A percentile compares a stretch with the other conserved stretches of the same genome.
Conservation (phyloP, 2,888 invertebrate species). For the Tridacna gigas region DNA sequence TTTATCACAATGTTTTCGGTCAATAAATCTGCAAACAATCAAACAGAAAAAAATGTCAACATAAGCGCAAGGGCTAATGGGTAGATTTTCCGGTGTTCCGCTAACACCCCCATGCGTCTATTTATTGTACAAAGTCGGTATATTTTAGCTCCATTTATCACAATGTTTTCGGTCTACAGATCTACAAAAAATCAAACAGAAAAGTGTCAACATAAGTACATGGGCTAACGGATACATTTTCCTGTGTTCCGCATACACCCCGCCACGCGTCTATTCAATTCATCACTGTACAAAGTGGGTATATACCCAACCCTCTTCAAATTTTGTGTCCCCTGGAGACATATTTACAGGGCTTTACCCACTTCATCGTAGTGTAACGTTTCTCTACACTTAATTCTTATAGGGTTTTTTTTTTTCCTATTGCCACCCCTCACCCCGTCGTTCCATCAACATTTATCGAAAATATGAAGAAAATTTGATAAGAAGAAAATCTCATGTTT, state of each 20-base stretch:
- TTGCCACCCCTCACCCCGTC: no score
- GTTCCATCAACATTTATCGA: background rate
- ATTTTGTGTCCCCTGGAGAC: background rate
- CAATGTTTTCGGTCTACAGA: background rate
- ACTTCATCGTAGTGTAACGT: no score
- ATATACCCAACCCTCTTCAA: slow-evolving; percentile 6
- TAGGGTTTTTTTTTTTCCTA: no score
- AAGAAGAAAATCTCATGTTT: no score
- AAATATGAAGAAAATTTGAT: background rate
- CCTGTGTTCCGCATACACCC: background rate
- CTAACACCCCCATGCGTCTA: no score
- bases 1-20: background rate
- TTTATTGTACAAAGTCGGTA: no score
- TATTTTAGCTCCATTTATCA: background rate
- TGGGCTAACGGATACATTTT: no score
- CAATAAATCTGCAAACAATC: background rate
- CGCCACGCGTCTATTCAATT: slow-evolving; percentile 6
- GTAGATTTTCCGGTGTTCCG: no score
- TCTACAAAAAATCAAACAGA: no score
- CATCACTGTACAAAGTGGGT: background rate
- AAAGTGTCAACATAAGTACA: no score
- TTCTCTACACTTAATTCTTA: no score
- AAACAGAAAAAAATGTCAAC: background rate
- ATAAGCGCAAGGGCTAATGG: background rate
- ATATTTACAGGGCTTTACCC: background rate